Conservation (phyloP, 2,888 invertebrate species). For the Muschampia plurimacula region DNA sequence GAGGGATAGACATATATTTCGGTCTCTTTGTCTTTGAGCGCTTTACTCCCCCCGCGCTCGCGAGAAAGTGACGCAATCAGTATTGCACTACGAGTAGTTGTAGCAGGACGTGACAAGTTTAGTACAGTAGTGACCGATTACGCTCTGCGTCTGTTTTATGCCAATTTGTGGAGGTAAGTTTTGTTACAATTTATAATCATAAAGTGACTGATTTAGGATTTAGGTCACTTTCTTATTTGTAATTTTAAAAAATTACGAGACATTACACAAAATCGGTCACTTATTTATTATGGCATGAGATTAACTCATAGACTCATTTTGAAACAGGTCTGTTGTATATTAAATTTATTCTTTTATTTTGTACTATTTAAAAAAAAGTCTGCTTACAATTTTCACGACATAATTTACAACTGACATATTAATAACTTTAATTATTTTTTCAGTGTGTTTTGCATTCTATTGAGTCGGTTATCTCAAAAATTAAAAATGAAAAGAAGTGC, state of each 20-base stretch:
- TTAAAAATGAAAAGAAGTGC: too few species aligned
- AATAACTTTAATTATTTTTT: not conserved
- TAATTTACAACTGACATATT: constrained; percentile 6
- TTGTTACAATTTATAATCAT: constrained; percentile 11
- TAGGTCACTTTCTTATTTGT: constrained; percentile 7
- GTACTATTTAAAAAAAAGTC: constrained; percentile 9
- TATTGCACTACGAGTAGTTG: not conserved
- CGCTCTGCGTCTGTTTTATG: constrained; percentile 4
- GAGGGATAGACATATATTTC: too few species aligned
- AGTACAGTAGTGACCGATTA: constrained; percentile 13
- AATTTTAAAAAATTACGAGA: not conserved
- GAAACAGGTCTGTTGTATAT: constrained; percentile 1
- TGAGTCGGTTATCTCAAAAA: too few species aligned
- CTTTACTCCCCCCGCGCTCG: too few species aligned
- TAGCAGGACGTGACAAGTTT: constrained; percentile 3
- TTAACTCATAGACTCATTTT: constrained; percentile 6
- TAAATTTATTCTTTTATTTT: not conserved
- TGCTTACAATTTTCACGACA: constrained; percentile 2
- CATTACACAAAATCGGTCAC: constrained; percentile 1
- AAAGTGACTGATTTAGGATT: constrained; percentile 10
- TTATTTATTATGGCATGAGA: constrained; percentile 1
- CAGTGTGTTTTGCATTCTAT: too few species aligned
- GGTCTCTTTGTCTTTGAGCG: too few species aligned
- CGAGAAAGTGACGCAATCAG: too few species aligned
- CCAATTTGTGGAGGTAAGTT: constrained; percentile 10